Conservation (phyloP, 2,888 invertebrate genomes). For the Monopis laevigella region DNA sequence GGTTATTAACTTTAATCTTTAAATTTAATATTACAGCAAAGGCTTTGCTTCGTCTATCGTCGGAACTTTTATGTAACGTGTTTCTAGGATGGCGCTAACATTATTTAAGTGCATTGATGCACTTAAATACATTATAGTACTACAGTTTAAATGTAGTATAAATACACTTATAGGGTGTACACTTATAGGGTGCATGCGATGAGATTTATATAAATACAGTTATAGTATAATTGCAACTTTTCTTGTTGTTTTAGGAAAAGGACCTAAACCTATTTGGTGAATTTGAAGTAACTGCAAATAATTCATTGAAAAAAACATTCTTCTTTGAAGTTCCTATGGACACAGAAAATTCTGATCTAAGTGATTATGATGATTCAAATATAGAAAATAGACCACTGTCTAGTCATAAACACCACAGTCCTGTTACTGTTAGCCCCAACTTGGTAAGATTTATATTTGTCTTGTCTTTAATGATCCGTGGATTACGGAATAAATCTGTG, state of each 20-base stretch:
- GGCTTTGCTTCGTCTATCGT: too few species aligned
- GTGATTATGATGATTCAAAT: slow-evolving; percentile 53
- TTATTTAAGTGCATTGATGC: too few species aligned
- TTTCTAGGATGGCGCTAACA: too few species aligned
- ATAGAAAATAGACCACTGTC: slow-evolving; percentile 36
- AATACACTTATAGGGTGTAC: too few species aligned
- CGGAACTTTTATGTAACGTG: too few species aligned
- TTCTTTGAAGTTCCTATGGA: slow-evolving; percentile 55
- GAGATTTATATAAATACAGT: background rate
- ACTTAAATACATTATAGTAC: too few species aligned
- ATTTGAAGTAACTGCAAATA: slow-evolving; percentile 56
- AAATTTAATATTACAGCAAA: too few species aligned
- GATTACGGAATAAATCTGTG: too few species aligned
- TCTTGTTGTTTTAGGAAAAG: slow-evolving; percentile 24
- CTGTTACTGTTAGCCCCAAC: slow-evolving; percentile 49
- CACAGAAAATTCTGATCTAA: slow-evolving; percentile 52
- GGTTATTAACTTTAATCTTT: too few species aligned
- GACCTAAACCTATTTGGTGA: slow-evolving; percentile 49
- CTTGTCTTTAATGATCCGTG: too few species aligned
- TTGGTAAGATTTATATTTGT: slow-evolving; percentile 32
- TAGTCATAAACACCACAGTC: slow-evolving; percentile 42
- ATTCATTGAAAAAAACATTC: slow-evolving; percentile 47
- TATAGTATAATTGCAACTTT: background rate
- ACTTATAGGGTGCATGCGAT: too few species aligned
- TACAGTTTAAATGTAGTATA: too few species aligned